Base-by-base conservation (phyloP, 2,888 invertebrate genomes). In the Exephanes ischioxanthus region DNA sequence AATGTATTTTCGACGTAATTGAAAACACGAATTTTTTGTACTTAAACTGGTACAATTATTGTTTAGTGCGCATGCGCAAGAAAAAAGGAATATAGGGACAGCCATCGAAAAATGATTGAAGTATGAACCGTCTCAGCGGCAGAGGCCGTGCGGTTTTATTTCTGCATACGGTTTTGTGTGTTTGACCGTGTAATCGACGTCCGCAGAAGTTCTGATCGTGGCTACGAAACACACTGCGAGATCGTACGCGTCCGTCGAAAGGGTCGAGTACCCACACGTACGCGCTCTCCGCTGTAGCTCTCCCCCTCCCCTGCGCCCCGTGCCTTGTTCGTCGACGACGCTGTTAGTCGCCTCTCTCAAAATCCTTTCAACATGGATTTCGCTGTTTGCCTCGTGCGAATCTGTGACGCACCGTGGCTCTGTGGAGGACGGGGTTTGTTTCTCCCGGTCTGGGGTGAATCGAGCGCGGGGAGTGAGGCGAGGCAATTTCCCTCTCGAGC, bases 301-400 rank as follows among this genome's bases (percentile, higher is more conserved):
- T 58, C 58, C 26, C 55, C 16, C 45, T 48, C 45, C 4, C 16
- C 19, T 26, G 26, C 4, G 3, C 41, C 41, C 41, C 11, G 41
- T 41, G 41, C 41, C 53, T 55, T 41, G 80, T 80, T 67, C 72
- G 61, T 22, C 71, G 11, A 30, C 55, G 9, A 14, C 30, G 61
- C 61, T 55, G 61, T 63, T 45, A n/a, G 45, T 16, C 61, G 45
- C 61, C 48, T 55, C 53, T 73, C 26, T 55, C 19, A 63, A 72
- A 73, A 73, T 67, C 80, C 48, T 73, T 73, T 55, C 61, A 68
- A 51, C 45, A 45, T 45, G 30, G 22, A 58, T 67, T 73, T 80
- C 68, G 67, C 30, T 66, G 73, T 80, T 80, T 48, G 80, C 5
- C 22, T 19, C 67, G 73, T 73, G 73, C 73, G 58, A 80, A 58